Evolutionary conservation across 1,140 invertebrate species (phyloP).

Genomic region (Uloborus diversus): DNA sequence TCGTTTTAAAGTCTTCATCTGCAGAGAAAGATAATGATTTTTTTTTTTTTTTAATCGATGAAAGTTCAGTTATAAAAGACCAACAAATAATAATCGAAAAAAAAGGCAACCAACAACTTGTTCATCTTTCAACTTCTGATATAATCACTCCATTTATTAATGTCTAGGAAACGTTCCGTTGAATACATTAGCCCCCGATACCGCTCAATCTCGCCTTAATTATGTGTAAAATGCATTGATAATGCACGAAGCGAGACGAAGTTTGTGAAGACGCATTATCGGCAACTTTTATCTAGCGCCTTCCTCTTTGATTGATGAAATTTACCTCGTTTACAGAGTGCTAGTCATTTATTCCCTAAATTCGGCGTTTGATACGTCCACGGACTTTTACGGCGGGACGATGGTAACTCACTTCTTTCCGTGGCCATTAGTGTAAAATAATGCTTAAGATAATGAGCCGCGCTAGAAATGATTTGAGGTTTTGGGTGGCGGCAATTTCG

Average conservation of each 20-base stretch:
- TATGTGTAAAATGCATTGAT: neutral
- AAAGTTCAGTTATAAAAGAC: too few relatives aligned
- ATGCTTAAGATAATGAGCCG: constrained; percentile 4
- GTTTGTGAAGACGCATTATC: neutral
- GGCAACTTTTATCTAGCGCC: neutral
- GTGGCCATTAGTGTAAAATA: constrained; percentile 5
- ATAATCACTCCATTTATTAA: neutral
- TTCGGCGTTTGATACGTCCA: neutral
- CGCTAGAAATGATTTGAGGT: neutral
- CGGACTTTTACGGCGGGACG: neutral
- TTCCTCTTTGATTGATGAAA: constrained; percentile 1
- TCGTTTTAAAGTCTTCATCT: too few relatives aligned
- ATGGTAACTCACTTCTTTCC: neutral
- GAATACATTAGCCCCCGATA: neutral
- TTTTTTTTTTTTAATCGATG: too few relatives aligned
- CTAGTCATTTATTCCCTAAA: neutral
- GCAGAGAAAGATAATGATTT: too few relatives aligned
- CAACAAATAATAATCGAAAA: too few relatives aligned
- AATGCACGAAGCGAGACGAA: neutral
- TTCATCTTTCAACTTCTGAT: too few relatives aligned
- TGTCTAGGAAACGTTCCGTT: neutral
- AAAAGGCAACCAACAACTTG: too few relatives aligned
- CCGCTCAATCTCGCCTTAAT: neutral
- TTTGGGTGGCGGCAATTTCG: constrained; percentile 1
- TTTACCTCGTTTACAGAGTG: neutral